Base-by-base conservation (phyloP, 2,113 vertebrate species). In the Platichthys stellatus region DNA sequence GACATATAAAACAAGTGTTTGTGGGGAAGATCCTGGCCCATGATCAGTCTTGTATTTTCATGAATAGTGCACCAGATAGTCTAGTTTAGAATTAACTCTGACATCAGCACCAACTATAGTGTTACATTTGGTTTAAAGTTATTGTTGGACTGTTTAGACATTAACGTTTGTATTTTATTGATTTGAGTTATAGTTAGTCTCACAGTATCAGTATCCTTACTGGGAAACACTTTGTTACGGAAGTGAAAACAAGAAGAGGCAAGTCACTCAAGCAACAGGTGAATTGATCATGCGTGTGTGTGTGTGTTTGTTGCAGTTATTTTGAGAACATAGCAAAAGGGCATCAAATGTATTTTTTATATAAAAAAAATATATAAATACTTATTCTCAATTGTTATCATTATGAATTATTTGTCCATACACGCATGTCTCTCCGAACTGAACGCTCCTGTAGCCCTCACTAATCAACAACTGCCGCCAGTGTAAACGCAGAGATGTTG, bases 161-260 rank as follows among this genome's bases (percentile, higher is more conserved):
- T 51, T 1, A 51, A 51, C 17, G 6, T 51, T 4, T 17, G 14
- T 51, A 6, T 4, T 51, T 7, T 20, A 51, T 51, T 17, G 47
- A 18, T 18, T 18, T 51, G 40, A 13, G 40, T 3, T 43, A 3
- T 13, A 43, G 40, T 43, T 43, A 43, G n/a, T 24, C 21, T 58
- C 21, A 45, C 21, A 57, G 35, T 51, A n/a, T 31, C 14, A 13
- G 18, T 51, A 51, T 66, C 4, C 5, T 66, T 28, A 66, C 47
- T 38, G 7, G 76, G 31, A 80, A 79, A 77, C 72, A 80, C 54
- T 73, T 76, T 69, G 23, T 45, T 24, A 69, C 84, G 89, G 88
- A 92, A 90, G 85, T 90, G 74, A 82, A 89, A 86, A 90, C 80
- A 80, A 53, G 81, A 88, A 87, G 53, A 63, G 63, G 38, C 31